Base-by-base conservation (phyloP, 30 jellyfish, hydroid and myxozoan genomes). In the Chrysaora quinquecirrha region DNA sequence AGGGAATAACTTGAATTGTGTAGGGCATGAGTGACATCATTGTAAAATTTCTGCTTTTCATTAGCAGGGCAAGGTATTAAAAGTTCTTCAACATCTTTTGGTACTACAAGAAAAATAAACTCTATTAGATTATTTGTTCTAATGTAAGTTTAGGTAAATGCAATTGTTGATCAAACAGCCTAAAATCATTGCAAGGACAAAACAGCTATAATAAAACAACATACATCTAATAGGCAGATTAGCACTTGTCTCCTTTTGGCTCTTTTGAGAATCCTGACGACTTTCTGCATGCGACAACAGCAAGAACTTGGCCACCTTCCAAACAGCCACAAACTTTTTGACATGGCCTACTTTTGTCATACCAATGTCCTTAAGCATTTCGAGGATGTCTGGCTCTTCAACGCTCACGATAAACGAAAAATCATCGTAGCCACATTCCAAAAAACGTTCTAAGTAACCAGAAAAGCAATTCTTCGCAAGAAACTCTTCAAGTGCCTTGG, bases 401-500 rank as follows among this genome's bases (percentile, higher is more conserved):
- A 62, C 9, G 38, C 32, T 75, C 64, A 52, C 12, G 21, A 75
- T 50, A 30, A 75, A 75, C 64, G 50, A 27, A 28, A 75, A 52
- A 49, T 75, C 86, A n/a, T n/a, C 86, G 48, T 54, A 76, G 78
- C 87, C 87, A 76, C 48, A 52, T 56, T 76, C 76, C 43, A 58
- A 35, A 27, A 76, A 58, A 32, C 7, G 12, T 28, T 60, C 50
- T 25, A 76, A 76, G 87, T 60, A 56, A 19, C 32, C 58, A 16
- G 58, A 43, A 43, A 43, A 43, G 58, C 9, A 16, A 43, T 43
- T 43, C 58, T 43, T 43, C 9, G 58, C 58, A 43, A 43, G 58
- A 43, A 16, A 43, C 58, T 9, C 64, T 30, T 54, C 86, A 31
- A 75, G 66, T 9, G 58, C 34, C 19, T 43, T 49, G 30, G 63